Evolutionary conservation across 2,888 invertebrate genomes (phyloP), one percentile per base, ranked within the genome.

Genomic region (Tubulanus polymorphus): DNA sequence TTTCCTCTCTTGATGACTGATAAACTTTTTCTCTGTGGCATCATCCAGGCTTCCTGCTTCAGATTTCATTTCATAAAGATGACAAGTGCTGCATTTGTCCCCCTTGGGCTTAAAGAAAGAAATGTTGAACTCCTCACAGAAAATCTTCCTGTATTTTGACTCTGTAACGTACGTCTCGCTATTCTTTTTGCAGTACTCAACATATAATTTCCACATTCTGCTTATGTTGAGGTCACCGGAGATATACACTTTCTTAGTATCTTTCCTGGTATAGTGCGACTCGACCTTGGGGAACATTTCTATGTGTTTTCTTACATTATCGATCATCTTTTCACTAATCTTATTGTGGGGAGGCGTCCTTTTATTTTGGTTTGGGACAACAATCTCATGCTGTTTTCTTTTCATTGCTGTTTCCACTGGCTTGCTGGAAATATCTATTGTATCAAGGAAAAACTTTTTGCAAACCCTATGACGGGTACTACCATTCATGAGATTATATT

Each of bases 241-340:
- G 1, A 60, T 32, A 28, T 56, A 55, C 23, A 37, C n/a, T 27
- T 51, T 48, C 5, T 49, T 37, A 1, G 51, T 29, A 37, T 57
- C 37, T 32, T 54, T 53, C 3, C 57, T 29, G 15, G 53, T 54
- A 46, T 60, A 60, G 48, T 60, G 60, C 32, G 55, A 53, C 37
- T 57, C 57, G 3, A 60, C 30, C 2, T 20, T 30, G n/a, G 52
- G 53, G 28, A 55, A 60, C 1, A 53, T 49, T 35, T 52, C 26
- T 37, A 41, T 41, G 15, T 41, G 41, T n/a, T n/a, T 32, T 12
- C 35, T 10, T 10, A 32, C 35, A 32, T 32, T 32, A 12, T 32
- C 35, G n/a, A 10, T 10, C n/a, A 32, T n/a, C n/a, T 32, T n/a
- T 12, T 32, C 35, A 12, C 10, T 10, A 12, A 32, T 32, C 35